Conservation (phyloP, 2,797 vertebrate species). For the Lutjanus campechanus region DNA sequence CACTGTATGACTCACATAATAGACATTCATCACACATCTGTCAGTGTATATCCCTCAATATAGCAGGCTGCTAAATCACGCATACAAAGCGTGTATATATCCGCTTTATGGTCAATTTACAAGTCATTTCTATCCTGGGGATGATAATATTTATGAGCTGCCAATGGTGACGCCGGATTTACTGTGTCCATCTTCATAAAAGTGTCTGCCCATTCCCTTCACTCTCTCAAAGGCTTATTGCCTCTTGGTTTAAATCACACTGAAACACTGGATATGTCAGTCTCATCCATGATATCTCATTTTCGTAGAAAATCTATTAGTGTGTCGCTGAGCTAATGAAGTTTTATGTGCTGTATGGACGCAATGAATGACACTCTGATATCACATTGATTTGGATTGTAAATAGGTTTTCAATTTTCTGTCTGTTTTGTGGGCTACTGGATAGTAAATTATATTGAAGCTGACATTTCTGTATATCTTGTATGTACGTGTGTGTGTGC, state of each 20-base stretch:
- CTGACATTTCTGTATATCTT: constrained; percentile 71
- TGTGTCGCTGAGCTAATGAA: constrained; percentile 70
- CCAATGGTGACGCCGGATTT: constrained; percentile 70
- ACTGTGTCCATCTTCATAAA: constrained; percentile 82
- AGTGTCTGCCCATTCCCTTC: constrained; percentile 50
- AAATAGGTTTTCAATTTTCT: constrained; percentile 80
- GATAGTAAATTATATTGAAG: constrained; percentile 77
- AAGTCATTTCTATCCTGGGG: constrained; percentile 70
- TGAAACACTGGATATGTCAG: constrained; percentile 57
- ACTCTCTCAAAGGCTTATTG: constrained; percentile 42
- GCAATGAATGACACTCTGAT: constrained; percentile 77
- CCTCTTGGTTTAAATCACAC: constrained; percentile 65
- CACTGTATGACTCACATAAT: constrained; percentile 66
- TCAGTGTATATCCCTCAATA: constrained; percentile 69
- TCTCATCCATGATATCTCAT: constrained; percentile 62
- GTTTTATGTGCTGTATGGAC: constrained; percentile 69
- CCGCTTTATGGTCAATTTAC: constrained; percentile 77
- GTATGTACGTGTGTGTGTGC: constrained; percentile 22
- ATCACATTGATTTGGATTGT: constrained; percentile 74
- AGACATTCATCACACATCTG: constrained; percentile 78
- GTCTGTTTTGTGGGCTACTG: constrained; percentile 52
- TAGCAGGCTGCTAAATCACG: constrained; percentile 63
- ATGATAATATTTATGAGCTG: constrained; percentile 82
- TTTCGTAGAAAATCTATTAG: constrained; percentile 70
- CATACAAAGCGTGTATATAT: constrained; percentile 63